These are phyloP conservation scores for Cephalopterus ornatus DNA, from an alignment of 2,113 vertebrate genomes.

Conservation along the genomic window DNA sequence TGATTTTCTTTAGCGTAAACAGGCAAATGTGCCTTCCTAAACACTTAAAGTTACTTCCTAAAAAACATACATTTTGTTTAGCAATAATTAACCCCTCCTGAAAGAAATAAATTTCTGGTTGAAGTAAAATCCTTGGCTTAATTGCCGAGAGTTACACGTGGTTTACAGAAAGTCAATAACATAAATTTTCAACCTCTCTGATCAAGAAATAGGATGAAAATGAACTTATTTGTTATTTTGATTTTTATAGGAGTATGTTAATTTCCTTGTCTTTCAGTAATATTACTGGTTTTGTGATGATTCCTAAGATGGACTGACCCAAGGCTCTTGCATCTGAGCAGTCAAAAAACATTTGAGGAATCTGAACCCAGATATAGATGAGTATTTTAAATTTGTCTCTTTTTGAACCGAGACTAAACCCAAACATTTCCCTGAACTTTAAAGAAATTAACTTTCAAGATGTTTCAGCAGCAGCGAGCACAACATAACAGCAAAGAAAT, in stretches of 20 bases:
- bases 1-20: slow-evolving; percentile 50
- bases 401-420: neutral
- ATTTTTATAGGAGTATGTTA: neutral
- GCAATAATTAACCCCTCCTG: neutral
- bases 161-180: neutral
- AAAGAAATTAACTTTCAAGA: neutral
- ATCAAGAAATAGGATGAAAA: neutral
- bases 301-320: neutral
- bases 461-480: rapidly evolving
- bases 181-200: neutral
- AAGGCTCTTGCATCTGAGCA: neutral
- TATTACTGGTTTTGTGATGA: neutral
- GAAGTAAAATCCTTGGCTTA: neutral
- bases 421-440: neutral
- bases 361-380: neutral
- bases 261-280: neutral
- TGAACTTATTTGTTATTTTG: neutral
- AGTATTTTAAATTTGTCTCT: neutral
- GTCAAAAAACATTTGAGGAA: neutral
- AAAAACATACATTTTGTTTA: slow-evolving; percentile 22
- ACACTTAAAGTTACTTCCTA: slow-evolving; percentile 33
- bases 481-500: neutral
- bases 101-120: neutral
- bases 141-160: neutral
- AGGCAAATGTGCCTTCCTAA: slow-evolving; percentile 40